These are phyloP conservation scores for Misgurnus mizolepis DNA, from an alignment of 2,113 vertebrate genomes.

Conservation along the genomic window DNA sequence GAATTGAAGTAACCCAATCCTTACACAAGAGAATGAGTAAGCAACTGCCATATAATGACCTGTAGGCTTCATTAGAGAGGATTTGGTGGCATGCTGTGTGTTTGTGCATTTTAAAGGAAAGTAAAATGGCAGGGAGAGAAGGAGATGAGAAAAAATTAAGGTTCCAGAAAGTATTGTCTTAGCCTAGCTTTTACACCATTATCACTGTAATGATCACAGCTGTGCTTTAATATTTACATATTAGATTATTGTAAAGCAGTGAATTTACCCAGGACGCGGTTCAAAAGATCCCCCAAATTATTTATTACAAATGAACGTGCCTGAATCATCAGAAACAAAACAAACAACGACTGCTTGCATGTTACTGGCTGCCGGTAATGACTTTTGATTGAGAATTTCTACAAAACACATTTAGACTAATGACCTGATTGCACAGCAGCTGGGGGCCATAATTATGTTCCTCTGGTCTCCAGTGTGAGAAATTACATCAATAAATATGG, in stretches of 20 bases:
- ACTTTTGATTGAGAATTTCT: slow-evolving; percentile 54
- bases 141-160: no score
- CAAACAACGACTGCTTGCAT: not conserved
- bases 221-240: slow-evolving; percentile 1
- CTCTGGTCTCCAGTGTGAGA: slow-evolving; percentile 55
- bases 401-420: slow-evolving; percentile 60
- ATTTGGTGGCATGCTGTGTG: not conserved
- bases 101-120: slow-evolving; percentile 7
- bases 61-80: slow-evolving; percentile 14
- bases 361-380: slow-evolving; percentile 42
- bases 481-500: slow-evolving; percentile 64
- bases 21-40: slow-evolving; percentile 15
- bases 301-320: not conserved
- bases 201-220: not conserved
- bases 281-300: not conserved
- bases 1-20: slow-evolving; percentile 13
- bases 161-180: not conserved
- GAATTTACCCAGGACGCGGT: not conserved
- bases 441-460: slow-evolving; percentile 44
- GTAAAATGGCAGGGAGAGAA: not conserved
- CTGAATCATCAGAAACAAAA: not conserved
- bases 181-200: not conserved
- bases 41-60: slow-evolving; percentile 3
- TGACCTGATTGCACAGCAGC: slow-evolving; percentile 57
- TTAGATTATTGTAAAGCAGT: not conserved